These are phyloP conservation scores for Trichomycterus rosablanca DNA, from an alignment of 2,113 vertebrate genomes.

Conservation along the genomic window DNA sequence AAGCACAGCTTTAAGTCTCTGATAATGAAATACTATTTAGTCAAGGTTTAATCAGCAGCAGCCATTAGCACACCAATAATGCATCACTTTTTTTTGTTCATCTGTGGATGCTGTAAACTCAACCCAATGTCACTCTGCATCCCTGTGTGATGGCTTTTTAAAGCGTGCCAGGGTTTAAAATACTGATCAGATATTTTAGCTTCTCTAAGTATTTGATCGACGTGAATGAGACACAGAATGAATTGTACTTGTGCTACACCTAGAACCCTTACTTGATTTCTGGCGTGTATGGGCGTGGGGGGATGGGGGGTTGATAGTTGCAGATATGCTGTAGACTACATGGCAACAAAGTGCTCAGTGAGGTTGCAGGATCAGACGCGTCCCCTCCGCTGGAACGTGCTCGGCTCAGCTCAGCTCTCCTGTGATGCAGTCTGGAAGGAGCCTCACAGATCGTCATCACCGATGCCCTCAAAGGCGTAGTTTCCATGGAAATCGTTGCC, in stretches of 20 bases:
- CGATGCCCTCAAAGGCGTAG: constrained; percentile 97
- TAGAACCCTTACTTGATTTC: constrained; percentile 4
- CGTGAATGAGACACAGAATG: no score
- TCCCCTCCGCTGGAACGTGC: constrained; percentile 17
- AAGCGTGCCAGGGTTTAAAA: no score
- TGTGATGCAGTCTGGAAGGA: constrained; percentile 20
- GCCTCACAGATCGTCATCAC: constrained; percentile 91
- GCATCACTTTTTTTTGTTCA: no score
- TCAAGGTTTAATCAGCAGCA: neutral
- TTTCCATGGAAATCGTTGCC: constrained; percentile 92
- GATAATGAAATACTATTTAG: no score
- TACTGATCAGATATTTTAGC: no score
- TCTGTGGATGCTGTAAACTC: neutral
- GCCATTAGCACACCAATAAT: neutral
- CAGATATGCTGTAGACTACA: constrained; percentile 2
- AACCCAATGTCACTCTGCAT: neutral
- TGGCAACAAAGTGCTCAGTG: constrained; percentile 21
- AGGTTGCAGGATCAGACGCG: constrained; percentile 58
- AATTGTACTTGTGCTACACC: no score
- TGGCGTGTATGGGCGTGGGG: neutral
- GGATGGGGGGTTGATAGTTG: neutral
- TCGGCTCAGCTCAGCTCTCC: constrained; percentile 55
- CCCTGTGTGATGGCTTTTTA: neutral
- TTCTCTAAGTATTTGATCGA: no score
- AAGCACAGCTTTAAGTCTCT: no score